These are phyloP conservation scores for Myopa testacea DNA, from an alignment of 2,888 invertebrate species.

Conservation along the genomic window DNA sequence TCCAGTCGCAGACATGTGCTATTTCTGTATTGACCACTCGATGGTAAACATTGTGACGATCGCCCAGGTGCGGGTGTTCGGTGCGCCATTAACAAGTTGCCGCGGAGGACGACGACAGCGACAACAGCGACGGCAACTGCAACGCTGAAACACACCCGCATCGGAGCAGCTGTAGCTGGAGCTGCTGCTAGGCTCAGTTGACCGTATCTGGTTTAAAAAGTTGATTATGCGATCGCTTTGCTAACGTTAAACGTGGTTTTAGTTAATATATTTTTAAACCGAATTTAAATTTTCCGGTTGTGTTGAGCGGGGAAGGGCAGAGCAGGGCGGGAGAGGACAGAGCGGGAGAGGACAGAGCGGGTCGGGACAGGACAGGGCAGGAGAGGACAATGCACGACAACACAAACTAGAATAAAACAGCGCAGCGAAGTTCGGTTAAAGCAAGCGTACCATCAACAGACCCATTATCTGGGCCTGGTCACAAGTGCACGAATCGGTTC, in stretches of 20 bases:
- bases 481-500: constrained; percentile 22
- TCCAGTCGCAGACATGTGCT: constrained; percentile 19
- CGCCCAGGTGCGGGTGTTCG: constrained; percentile 63
- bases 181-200: constrained; percentile 39
- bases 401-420: background rate
- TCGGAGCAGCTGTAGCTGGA: constrained; percentile 52
- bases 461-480: constrained; percentile 7
- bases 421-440: background rate
- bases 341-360: background rate
- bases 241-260: constrained; percentile 25
- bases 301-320: background rate
- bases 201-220: constrained; percentile 37
- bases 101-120: constrained; percentile 48
- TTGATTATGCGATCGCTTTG: constrained; percentile 36
- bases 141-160: constrained; percentile 58
- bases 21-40: constrained; percentile 35
- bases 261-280: constrained; percentile 28
- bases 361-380: background rate
- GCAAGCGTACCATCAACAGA: constrained; percentile 19
- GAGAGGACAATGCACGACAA: too few species aligned
- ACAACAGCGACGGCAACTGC: constrained; percentile 22
- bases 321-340: background rate
- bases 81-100: constrained; percentile 36
- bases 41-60: constrained; percentile 52
- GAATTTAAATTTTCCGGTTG: constrained; percentile 24